phyloP scores from a whole-genome alignment of 2,888 invertebrate species.

The Ctenicera cuprea region DNA sequence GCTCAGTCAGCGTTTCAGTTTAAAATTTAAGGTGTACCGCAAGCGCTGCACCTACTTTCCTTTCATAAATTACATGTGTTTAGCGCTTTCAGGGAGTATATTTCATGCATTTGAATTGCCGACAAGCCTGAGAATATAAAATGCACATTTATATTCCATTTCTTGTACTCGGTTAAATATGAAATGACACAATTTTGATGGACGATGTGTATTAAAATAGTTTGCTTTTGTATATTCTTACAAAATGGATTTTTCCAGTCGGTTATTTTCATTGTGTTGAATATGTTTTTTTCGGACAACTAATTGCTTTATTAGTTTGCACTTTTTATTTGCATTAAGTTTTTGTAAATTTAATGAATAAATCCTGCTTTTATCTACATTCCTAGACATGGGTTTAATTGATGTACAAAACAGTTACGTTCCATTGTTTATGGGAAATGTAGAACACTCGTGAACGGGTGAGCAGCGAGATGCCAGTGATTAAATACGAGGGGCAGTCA shows the following conservation, averaged over 20 bases:
- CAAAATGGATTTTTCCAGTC: not conserved
- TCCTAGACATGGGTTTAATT: too few species aligned
- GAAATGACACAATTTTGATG: constrained; percentile 27
- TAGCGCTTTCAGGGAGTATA: constrained; percentile 31
- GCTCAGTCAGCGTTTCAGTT: not conserved
- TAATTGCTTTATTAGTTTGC: too few species aligned
- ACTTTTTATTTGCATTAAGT: too few species aligned
- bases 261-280: not conserved
- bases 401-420: too few species aligned
- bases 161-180: constrained; percentile 3
- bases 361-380: too few species aligned
- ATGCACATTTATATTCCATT: constrained; percentile 31
- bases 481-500: too few species aligned
- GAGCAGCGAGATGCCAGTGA: too few species aligned
- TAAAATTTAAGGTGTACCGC: constrained; percentile 28
- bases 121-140: constrained; percentile 23
- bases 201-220: not conserved
- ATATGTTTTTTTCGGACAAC: too few species aligned
- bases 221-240: not conserved
- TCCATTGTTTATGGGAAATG: too few species aligned
- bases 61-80: constrained; percentile 30
- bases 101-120: constrained; percentile 24
- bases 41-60: constrained; percentile 27
- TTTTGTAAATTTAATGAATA: too few species aligned
- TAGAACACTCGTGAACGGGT: too few species aligned